These are phyloP conservation scores for Ceyx cyanopectus DNA, from an alignment of 2,113 vertebrate species.

Conservation along the genomic window DNA sequence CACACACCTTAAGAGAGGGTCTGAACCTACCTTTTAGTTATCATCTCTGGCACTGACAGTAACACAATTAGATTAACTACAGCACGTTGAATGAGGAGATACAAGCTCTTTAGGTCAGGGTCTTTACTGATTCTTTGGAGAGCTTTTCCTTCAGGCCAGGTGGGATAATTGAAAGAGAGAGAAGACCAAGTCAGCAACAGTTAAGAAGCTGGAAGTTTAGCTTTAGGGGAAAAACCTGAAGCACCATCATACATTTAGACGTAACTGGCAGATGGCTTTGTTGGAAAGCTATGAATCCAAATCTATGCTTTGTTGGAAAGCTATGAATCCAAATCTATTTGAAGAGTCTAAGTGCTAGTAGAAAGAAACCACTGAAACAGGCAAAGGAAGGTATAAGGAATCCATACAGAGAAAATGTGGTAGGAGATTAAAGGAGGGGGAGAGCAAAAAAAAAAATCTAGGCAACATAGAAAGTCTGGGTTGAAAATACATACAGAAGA, in stretches of 20 bases:
- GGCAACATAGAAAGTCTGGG: not conserved
- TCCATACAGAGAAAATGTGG: not conserved
- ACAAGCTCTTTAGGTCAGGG: not conserved
- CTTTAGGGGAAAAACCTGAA: not conserved
- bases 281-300: too few relatives aligned
- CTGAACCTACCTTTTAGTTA: not conserved
- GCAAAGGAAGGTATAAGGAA: not conserved
- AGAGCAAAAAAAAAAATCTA: not conserved
- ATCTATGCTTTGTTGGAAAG: not conserved
- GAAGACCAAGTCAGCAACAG: not conserved
- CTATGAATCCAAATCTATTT: not conserved
- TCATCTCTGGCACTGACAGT: not conserved
- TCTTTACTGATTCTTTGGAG: not conserved
- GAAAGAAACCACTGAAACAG: not conserved
- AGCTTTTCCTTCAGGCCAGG: not conserved
- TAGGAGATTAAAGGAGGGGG: not conserved
- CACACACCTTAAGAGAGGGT: not conserved
- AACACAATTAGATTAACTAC: not conserved
- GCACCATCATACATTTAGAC: not conserved
- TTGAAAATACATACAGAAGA: not conserved
- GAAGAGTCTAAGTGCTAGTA: not conserved
- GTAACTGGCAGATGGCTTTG: not conserved
- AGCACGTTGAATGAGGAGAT: not conserved
- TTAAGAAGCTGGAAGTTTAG: not conserved
- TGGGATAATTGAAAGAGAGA: not conserved